Base-by-base conservation (phyloP, 1,140 invertebrate species). In the Brachionus sp. region DNA sequence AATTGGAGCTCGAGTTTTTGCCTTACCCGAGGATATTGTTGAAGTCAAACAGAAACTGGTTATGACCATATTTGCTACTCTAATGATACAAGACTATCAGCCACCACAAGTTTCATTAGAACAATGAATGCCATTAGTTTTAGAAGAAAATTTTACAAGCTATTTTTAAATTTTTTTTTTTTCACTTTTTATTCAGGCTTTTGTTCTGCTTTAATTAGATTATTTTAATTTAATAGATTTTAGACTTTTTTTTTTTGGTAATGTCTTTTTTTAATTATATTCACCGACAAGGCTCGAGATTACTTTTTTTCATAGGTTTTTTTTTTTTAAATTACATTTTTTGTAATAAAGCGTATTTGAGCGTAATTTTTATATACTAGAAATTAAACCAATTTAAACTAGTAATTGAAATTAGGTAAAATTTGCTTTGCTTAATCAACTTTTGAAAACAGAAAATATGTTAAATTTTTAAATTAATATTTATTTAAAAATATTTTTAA, bases 31-130 rank as follows among this genome's bases (percentile, higher is more conserved):
- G 90, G 97, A 99, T 89, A 98, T 99, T 86, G 94, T 95, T 3
- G 96, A 99, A 90, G 93, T 97, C 1, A 98, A 98, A 88, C 94
- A 93, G 35, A 99, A 98, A 90, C 97, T 99, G 96, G 94, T 99
- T 25, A 96, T 99, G 95, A 99, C 97, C 5, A 94, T 98, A 64
- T 99, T 98, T 90, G 96, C 97, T 29, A 98, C 96, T 88, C 91
- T 99, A 84, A 98, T 99, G 97, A 80, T 80, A 25, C 50, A 80
- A 62, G 77, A 80, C 33, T 80, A 80, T 62, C 77, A 80, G 35
- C 77, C 77, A 19, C 77, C 35, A 19, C 77, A 80, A 66, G 16
- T 80, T 12, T 62, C 77, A 9, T 25, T 80, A 23, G 77, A 66
- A 42, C 33, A 80, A 80, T 57, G 50, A 57, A 57, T 57, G 50